phyloP scores from a whole-genome alignment of 2,113 vertebrate genomes.

The Scomber colias region DNA sequence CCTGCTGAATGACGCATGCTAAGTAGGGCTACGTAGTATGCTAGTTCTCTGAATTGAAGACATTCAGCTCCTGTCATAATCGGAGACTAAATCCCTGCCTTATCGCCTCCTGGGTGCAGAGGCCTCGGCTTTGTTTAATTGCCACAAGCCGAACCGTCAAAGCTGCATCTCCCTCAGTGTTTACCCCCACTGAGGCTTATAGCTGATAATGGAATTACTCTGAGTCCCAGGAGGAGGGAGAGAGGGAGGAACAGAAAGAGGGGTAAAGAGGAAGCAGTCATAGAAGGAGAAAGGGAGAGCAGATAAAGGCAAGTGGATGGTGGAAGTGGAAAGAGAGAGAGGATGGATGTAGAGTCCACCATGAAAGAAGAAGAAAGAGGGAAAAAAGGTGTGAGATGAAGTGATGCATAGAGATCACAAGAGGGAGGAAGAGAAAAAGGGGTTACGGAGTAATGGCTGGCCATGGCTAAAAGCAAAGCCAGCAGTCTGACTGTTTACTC shows the following conservation, averaged over 20 bases:
- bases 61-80: conserved; percentile 75
- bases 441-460: conserved; percentile 37
- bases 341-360: conserved; percentile 28
- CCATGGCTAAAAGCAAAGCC: conserved; percentile 58
- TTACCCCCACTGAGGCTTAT: conserved; percentile 76
- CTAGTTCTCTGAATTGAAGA: conserved; percentile 64
- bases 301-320: conserved; percentile 45
- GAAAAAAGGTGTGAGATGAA: conserved; percentile 9
- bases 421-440: conserved; percentile 17
- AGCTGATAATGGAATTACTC: conserved; percentile 85
- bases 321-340: conserved; percentile 36
- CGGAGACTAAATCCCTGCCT: conserved; percentile 74
- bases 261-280: conserved; percentile 45
- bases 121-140: conserved; percentile 79
- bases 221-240: conserved; percentile 68
- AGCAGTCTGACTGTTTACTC: conserved; percentile 62
- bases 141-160: conserved; percentile 71
- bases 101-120: conserved; percentile 70
- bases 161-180: conserved; percentile 77
- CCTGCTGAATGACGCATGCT: conserved; percentile 64
- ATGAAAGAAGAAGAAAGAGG: conserved; percentile 21
- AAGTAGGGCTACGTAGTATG: conserved; percentile 43
- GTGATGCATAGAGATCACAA: conserved; percentile 37
- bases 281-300: conserved; percentile 22
- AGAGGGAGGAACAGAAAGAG: conserved; percentile 47